Conservation (phyloP, 2,888 invertebrate species). For the Pogonocherus hispidulus region DNA sequence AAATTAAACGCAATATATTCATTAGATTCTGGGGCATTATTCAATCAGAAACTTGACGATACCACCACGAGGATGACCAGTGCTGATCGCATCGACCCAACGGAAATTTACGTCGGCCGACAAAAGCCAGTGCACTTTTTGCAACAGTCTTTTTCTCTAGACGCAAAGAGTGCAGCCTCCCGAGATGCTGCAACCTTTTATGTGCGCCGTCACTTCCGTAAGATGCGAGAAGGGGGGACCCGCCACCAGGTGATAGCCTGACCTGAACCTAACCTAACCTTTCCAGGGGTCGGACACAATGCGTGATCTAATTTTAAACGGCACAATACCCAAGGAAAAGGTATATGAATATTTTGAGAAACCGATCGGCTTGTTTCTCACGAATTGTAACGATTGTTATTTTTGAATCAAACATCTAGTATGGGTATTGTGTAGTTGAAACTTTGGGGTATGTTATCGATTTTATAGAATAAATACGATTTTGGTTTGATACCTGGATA, state of each 20-base stretch:
- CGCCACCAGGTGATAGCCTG: constrained; percentile 61
- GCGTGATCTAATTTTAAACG: constrained; percentile 67
- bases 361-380: constrained; percentile 54
- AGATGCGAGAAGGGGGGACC: constrained; percentile 23
- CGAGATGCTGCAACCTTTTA: constrained; percentile 36
- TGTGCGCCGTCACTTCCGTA: constrained; percentile 45
- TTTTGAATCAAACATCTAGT: neutral
- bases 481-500: neutral
- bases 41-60: too few relatives aligned
- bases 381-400: constrained; percentile 43
- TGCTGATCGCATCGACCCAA: constrained; percentile 29
- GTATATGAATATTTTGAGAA: constrained; percentile 60
- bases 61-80: neutral
- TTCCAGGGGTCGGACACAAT: constrained; percentile 60
- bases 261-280: constrained; percentile 61
- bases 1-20: too few relatives aligned
- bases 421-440: neutral
- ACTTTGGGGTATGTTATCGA: neutral
- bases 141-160: constrained; percentile 34
- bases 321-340: constrained; percentile 61
- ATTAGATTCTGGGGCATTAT: too few relatives aligned
- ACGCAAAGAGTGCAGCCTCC: constrained; percentile 43
- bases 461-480: neutral
- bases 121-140: constrained; percentile 55
- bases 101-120: constrained; percentile 53